A percentile compares a stretch with the other conserved stretches of the same genome.
phyloP scores from a whole-genome alignment of 2,797 vertebrate species.

The Pseudocheirus occidentalis region DNA sequence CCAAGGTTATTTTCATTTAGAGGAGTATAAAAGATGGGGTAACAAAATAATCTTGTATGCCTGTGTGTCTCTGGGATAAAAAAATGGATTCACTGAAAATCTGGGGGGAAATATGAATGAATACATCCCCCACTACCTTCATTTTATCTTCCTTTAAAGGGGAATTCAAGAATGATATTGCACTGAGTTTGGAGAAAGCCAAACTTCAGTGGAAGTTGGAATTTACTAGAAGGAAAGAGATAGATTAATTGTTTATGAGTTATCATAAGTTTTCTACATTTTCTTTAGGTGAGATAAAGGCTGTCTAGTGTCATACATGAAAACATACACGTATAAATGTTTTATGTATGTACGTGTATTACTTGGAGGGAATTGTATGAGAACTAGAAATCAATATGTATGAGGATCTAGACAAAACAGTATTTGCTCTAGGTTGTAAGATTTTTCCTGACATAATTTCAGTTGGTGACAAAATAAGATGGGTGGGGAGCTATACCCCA shows the following conservation, averaged over 20 bases:
- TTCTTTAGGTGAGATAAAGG: not conserved
- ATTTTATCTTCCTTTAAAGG: not conserved
- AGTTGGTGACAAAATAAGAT: not conserved
- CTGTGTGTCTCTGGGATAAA: not conserved
- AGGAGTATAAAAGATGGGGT: not conserved
- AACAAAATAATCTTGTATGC: not conserved
- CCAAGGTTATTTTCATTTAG: not conserved
- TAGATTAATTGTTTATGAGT: not conserved
- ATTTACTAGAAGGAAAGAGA: not conserved
- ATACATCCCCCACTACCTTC: not conserved
- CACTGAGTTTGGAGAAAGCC: not conserved
- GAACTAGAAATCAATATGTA: not conserved
- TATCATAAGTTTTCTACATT: not conserved
- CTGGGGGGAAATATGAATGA: not conserved
- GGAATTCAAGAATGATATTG: not conserved
- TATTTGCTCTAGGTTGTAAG: not conserved
- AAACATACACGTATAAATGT: not conserved
- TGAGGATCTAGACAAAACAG: not conserved
- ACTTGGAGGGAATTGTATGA: not conserved
- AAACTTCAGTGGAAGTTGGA: not conserved
- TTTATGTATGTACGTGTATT: not conserved
- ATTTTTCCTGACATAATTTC: not conserved
- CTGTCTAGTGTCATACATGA: not conserved
- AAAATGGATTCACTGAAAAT: not conserved
- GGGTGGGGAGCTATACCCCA: not conserved